A percentile compares a stretch with the other conserved stretches of the same genome.
Conservation (phyloP, 2,888 invertebrate species). For the Creontiades dilutus region DNA sequence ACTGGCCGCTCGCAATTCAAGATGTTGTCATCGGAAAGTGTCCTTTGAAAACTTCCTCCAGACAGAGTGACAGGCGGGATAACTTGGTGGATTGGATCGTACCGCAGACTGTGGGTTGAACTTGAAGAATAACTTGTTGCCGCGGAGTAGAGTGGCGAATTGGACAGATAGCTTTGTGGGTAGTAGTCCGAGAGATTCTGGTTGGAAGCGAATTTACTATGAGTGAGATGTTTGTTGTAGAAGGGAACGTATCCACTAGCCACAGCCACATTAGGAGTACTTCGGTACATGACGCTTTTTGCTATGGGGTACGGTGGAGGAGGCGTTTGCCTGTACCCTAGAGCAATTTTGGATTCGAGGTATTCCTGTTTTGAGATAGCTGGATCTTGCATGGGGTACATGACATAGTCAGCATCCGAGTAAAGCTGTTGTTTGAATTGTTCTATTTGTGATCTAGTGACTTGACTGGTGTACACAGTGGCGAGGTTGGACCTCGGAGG, state of each 20-base stretch:
- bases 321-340: conserved; percentile 75
- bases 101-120: conserved; percentile 79
- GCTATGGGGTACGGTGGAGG: conserved; percentile 78
- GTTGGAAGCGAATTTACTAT: conserved; percentile 76
- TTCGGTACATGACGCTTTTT: conserved; percentile 88
- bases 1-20: conserved; percentile 81
- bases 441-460: conserved; percentile 88
- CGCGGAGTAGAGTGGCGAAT: conserved; percentile 79
- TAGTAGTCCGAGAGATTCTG: conserved; percentile 76
- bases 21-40: conserved; percentile 90
- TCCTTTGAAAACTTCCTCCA: conserved; percentile 82
- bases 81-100: conserved; percentile 80
- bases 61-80: conserved; percentile 80
- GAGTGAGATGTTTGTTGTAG: conserved; percentile 74
- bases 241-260: conserved; percentile 76
- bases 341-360: conserved; percentile 90
- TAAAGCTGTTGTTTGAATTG: conserved; percentile 93
- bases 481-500: conserved; percentile 85
- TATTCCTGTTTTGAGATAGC: conserved; percentile 94
- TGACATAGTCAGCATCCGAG: conserved; percentile 94
- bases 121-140: conserved; percentile 79
- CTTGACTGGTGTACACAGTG: conserved; percentile 85
- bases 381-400: conserved; percentile 93
- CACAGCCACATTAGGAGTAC: conserved; percentile 86
- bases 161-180: conserved; percentile 83